A percentile compares a stretch with the other conserved stretches of the same genome.
These are phyloP conservation scores for Fundulus diaphanus DNA, from an alignment of 2,797 vertebrate species.

Conservation along the genomic window DNA sequence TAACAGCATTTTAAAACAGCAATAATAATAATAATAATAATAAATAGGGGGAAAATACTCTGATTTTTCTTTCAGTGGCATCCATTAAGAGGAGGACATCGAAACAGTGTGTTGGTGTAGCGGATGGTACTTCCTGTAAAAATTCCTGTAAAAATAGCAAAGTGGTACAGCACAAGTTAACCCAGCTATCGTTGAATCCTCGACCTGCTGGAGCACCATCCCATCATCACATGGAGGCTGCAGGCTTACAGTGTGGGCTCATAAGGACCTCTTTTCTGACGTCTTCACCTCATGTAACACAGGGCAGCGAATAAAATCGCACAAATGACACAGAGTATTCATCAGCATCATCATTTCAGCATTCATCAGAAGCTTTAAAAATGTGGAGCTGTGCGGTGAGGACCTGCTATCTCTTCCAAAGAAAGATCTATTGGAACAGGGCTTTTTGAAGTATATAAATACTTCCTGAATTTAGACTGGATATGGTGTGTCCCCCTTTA, in stretches of 20 bases:
- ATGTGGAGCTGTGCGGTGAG: background rate
- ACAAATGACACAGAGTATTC: background rate
- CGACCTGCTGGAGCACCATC: constrained; percentile 31
- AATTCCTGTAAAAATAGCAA: constrained; percentile 37
- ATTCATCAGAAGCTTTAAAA: background rate
- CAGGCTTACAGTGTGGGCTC: constrained; percentile 53
- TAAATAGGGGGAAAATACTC: too few species aligned
- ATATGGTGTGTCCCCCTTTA: background rate
- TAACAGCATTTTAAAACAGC: background rate
- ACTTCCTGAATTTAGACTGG: background rate
- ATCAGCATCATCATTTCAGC: background rate
- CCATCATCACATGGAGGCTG: constrained; percentile 48
- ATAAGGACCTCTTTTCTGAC: constrained; percentile 48
- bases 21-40: too few species aligned
- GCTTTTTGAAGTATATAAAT: background rate
- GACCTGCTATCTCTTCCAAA: background rate
- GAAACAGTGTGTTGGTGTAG: constrained; percentile 14
- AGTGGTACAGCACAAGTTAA: constrained; percentile 23
- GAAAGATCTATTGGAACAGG: background rate
- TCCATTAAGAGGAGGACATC: constrained; percentile 5
- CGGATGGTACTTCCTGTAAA: constrained; percentile 19
- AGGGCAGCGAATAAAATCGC: constrained; percentile 32
- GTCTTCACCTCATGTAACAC: constrained; percentile 59
- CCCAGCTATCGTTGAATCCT: constrained; percentile 31
- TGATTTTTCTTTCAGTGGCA: background rate